Evolutionary conservation across 2,888 invertebrate species (phyloP).

Genomic region (Drosophila sordidula): DNA sequence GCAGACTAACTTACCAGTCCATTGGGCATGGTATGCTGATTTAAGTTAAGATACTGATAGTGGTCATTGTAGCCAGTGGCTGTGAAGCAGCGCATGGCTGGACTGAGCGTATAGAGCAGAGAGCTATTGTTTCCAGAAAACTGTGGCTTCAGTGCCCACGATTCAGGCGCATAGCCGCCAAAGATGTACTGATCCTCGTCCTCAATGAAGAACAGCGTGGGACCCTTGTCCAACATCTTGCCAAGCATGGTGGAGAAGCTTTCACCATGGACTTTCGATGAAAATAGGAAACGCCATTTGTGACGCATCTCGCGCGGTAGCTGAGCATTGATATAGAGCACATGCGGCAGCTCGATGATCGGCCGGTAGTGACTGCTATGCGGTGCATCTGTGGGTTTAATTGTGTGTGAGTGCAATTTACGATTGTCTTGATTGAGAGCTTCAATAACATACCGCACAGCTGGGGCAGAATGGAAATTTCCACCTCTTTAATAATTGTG

Average conservation of each 20-base stretch:
- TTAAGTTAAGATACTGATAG: slow-evolving; percentile 96
- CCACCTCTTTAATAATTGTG: slow-evolving; percentile 56
- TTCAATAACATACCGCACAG: slow-evolving; percentile 56
- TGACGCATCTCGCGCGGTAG: slow-evolving; percentile 90
- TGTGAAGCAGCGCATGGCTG: slow-evolving; percentile 91
- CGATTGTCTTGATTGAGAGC: slow-evolving; percentile 6
- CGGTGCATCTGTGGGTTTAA: slow-evolving; percentile 86
- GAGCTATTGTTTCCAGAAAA: slow-evolving; percentile 91
- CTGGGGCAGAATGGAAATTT: slow-evolving; percentile 63
- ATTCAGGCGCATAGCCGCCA: slow-evolving; percentile 94
- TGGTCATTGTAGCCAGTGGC: slow-evolving; percentile 94
- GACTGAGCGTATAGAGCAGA: slow-evolving; percentile 93
- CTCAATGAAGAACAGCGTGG: slow-evolving; percentile 93
- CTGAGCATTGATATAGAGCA: slow-evolving; percentile 92
- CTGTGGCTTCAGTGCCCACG: slow-evolving; percentile 91
- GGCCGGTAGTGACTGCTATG: slow-evolving; percentile 92
- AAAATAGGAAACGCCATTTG: slow-evolving; percentile 95
- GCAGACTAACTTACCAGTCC: slow-evolving; percentile 89
- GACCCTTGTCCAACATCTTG: slow-evolving; percentile 91
- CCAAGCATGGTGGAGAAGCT: slow-evolving; percentile 93
- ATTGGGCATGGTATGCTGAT: slow-evolving; percentile 97
- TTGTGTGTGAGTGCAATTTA: slow-evolving; percentile 16
- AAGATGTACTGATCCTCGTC: slow-evolving; percentile 93
- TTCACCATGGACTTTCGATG: slow-evolving; percentile 94
- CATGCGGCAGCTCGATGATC: slow-evolving; percentile 90